phyloP scores from a whole-genome alignment of 2,888 invertebrate species.

The Anthophora plumipes region DNA sequence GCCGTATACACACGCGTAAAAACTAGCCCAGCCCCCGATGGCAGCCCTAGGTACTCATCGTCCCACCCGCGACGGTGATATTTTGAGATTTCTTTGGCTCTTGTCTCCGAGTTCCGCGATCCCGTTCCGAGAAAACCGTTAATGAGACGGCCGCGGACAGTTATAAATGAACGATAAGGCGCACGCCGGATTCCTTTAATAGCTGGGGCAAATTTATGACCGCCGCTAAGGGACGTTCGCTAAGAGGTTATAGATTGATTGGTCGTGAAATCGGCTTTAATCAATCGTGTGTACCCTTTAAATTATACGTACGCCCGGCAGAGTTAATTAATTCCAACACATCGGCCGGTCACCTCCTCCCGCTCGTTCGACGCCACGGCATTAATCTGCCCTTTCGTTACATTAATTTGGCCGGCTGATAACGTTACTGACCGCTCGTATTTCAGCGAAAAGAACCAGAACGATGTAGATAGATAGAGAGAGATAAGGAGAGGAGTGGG shows the following conservation, averaged over 20 bases:
- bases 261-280: conserved; percentile 67
- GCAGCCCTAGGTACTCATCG: background rate
- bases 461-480: background rate
- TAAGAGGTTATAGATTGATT: conserved; percentile 64
- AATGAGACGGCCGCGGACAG: conserved; percentile 72
- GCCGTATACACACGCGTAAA: background rate
- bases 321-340: conserved; percentile 68
- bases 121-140: conserved; percentile 63
- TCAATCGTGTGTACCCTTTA: conserved; percentile 58
- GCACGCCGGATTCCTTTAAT: conserved; percentile 64
- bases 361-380: conserved; percentile 17
- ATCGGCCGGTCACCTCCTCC: conserved; percentile 37
- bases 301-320: conserved; percentile 48
- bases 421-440: conserved; percentile 31
- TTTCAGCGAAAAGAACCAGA: conserved; percentile 12
- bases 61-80: conserved; percentile 39
- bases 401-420: conserved; percentile 47
- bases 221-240: conserved; percentile 32
- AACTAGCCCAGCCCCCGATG: conserved; percentile 10
- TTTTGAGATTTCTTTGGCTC: conserved; percentile 63
- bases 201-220: conserved; percentile 67
- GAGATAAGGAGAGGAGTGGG: no score
- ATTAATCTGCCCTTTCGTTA: conserved; percentile 51
- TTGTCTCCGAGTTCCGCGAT: conserved; percentile 43
- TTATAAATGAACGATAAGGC: conserved; percentile 73